phyloP scores from a whole-genome alignment of 2,113 vertebrate genomes.

The Benthochromis sp. region DNA sequence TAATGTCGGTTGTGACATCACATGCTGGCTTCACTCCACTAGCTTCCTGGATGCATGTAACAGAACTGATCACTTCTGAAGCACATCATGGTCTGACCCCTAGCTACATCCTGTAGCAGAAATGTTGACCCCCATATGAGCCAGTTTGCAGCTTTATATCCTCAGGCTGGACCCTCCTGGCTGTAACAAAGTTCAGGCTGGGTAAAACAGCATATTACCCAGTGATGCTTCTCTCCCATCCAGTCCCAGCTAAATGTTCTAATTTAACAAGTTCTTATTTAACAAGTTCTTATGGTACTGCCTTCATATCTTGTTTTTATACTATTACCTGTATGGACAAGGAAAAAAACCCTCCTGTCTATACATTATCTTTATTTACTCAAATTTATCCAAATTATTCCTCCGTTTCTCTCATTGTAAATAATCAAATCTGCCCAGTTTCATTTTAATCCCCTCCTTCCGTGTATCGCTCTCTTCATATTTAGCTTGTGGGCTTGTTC shows the following conservation, averaged over 20 bases:
- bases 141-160: neutral
- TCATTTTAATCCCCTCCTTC: neutral
- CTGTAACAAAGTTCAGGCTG: neutral
- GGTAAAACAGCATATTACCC: neutral
- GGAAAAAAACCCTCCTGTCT: neutral
- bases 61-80: neutral
- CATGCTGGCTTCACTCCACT: neutral
- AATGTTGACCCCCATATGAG: neutral
- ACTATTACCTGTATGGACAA: neutral
- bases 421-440: neutral
- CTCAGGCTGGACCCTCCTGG: neutral
- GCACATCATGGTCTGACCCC: neutral
- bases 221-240: neutral
- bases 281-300: neutral
- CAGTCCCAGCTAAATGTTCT: neutral
- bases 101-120: neutral
- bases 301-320: neutral
- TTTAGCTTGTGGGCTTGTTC: neutral
- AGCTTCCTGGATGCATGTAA: rapidly evolving
- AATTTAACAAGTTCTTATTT: neutral
- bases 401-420: neutral
- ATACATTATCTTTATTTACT: neutral
- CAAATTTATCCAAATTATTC: neutral
- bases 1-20: neutral
- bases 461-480: neutral